These are phyloP conservation scores for Leguminivora glycinivorella DNA, from an alignment of 1,140 invertebrate species.

Conservation along the genomic window DNA sequence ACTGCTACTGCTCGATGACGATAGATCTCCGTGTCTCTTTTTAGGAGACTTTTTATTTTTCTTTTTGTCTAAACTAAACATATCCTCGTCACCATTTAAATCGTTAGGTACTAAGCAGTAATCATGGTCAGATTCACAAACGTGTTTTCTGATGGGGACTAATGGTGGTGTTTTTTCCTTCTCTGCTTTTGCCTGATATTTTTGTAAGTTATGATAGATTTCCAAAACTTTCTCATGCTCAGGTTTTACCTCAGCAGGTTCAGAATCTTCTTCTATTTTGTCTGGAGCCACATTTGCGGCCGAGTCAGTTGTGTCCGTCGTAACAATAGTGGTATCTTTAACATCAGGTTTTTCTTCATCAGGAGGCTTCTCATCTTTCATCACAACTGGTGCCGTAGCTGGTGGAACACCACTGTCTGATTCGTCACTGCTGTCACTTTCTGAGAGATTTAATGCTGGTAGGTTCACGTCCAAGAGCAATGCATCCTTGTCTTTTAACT, in stretches of 20 bases:
- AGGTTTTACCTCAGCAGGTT: conserved; percentile 58
- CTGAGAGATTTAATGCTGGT: conserved; percentile 89
- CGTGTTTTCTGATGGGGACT: conserved; percentile 75
- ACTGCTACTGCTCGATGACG: conserved; percentile 85
- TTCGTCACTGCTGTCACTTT: conserved; percentile 88
- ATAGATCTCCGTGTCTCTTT: conserved; percentile 68
- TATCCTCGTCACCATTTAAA: conserved; percentile 64
- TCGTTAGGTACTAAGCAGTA: conserved; percentile 80
- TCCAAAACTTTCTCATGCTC: conserved; percentile 78
- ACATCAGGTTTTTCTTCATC: conserved; percentile 48
- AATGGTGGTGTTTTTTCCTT: conserved; percentile 73
- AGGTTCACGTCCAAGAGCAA: conserved; percentile 81
- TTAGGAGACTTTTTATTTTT: conserved; percentile 70
- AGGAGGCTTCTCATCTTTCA: conserved; percentile 33
- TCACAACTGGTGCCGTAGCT: conserved; percentile 15
- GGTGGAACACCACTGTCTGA: conserved; percentile 81
- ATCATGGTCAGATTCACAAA: conserved; percentile 84
- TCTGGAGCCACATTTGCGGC: background rate
- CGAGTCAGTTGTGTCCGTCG: background rate
- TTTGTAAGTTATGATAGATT: conserved; percentile 92
- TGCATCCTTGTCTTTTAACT: conserved; percentile 82
- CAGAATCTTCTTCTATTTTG: conserved; percentile 72
- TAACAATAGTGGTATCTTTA: background rate
- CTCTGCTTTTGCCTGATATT: conserved; percentile 81
- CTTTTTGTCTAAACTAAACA: conserved; percentile 63